Conservation (phyloP, 2,797 vertebrate species). For the Micromesistius poutassou region DNA sequence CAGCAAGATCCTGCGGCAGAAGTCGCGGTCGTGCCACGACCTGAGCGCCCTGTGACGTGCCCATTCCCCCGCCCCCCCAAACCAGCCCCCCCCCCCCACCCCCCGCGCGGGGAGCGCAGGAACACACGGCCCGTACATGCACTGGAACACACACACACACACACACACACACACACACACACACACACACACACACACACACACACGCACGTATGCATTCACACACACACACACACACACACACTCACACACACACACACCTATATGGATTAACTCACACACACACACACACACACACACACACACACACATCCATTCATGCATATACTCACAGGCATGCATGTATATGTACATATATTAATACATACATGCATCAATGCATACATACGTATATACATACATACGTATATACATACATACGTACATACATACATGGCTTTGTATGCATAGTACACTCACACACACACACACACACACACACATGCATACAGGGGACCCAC, state of each 20-base stretch:
- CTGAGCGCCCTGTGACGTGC: conserved; percentile 80
- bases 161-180: conserved; percentile 23
- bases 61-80: background rate
- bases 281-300: background rate
- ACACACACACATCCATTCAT: background rate
- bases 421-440: background rate
- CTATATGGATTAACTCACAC: too few species aligned
- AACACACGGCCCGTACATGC: conserved; percentile 15
- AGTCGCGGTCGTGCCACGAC: conserved; percentile 91
- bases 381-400: background rate
- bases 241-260: background rate
- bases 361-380: background rate
- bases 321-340: background rate
- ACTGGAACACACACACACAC: background rate
- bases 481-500: background rate
- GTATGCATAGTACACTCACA: background rate
- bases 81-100: background rate
- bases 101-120: background rate
- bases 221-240: background rate
- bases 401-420: background rate
- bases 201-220: background rate
- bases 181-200: conserved; percentile 9
- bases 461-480: background rate
- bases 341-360: background rate
- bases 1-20: conserved; percentile 85